Base-by-base conservation (phyloP, 2,797 vertebrate genomes). In the Rhynchonycteris naso region DNA sequence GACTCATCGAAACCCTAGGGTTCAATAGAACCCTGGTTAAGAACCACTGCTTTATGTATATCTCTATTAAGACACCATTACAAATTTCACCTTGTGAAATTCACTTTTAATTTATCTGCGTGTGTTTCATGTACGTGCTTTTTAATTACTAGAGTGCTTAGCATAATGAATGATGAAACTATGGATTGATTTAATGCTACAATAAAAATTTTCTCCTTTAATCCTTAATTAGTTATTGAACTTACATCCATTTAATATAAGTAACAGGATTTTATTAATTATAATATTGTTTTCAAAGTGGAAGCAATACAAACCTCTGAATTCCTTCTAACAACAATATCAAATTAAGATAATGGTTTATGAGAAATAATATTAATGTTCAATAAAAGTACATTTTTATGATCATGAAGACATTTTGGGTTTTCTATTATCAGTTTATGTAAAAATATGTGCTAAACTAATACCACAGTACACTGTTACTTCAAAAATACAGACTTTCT, bases 171-270 rank as follows among this genome's bases (percentile, higher is more conserved):
- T 97, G 88, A 90, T 97, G 93, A 96, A 98, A 94, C 66, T 97
- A 93, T 90, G 97, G 93, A 90, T 97, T 97, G 97, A 98, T 96
- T 97, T 96, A 98, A 97, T 92, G 95, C 92, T 95, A 97, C 86
- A 98, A 88, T 78, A 96, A 95, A 90, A 86, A 97, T 96, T 98
- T 97, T 97, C 82, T 97, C 75, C 68, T 96, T 97, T 81, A 92
- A 94, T 97, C 93, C 89, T 97, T 97, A 98, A 98, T 97, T 97
- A 97, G 85, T 94, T 97, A 80, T 90, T 97, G 88, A 97, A 97
- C 94, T 88, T 93, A 35, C n/a, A 97, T 95, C 94, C 81, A 95
- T 96, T 98, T 96, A 97, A 94, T 97, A 97, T 95, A 0, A 72
- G 68, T 30, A 71, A 83, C 54, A 90, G 61, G 30, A 92, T 96